These are phyloP conservation scores for Delia radicum DNA, from an alignment of 1,140 invertebrate genomes.

Conservation along the genomic window DNA sequence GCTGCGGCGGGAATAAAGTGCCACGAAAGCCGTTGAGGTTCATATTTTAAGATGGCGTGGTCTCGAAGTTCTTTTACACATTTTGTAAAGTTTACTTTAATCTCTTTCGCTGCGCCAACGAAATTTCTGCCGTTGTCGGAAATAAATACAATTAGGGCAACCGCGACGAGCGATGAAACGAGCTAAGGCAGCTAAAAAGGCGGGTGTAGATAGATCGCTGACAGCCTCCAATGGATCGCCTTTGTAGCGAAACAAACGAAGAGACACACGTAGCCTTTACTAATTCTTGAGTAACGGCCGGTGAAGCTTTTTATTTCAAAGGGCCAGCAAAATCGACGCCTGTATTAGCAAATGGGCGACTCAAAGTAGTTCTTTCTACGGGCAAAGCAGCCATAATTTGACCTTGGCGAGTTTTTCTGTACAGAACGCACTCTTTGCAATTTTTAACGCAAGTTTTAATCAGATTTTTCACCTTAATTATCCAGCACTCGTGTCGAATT, in stretches of 20 bases:
- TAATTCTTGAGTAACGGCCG: conserved; percentile 27
- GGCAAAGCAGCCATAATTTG: conserved; percentile 26
- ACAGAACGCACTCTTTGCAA: neutral
- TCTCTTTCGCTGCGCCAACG: conserved; percentile 20
- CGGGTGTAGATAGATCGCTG: conserved; percentile 40
- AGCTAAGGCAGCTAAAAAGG: conserved; percentile 49
- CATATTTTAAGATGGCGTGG: neutral
- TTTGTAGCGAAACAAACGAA: conserved; percentile 49
- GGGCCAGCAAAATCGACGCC: conserved; percentile 52
- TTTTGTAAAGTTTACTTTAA: too few relatives aligned
- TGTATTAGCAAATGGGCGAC: conserved; percentile 34
- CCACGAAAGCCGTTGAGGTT: neutral
- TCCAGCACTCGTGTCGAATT: conserved; percentile 25
- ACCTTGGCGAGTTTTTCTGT: neutral
- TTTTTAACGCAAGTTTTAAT: neutral
- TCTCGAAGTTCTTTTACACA: neutral
- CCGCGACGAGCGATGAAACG: conserved; percentile 47
- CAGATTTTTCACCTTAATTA: neutral
- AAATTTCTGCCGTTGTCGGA: conserved; percentile 40
- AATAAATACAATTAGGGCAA: conserved; percentile 27
- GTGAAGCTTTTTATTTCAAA: conserved; percentile 35
- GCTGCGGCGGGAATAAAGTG: conserved; percentile 7
- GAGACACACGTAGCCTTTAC: conserved; percentile 43
- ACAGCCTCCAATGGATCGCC: conserved; percentile 48
- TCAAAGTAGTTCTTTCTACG: neutral